Percentiles rank a stretch among this genome's conserved stretches.
phyloP scores from a whole-genome alignment of 2,888 invertebrate species.

The Salpingus planirostris region DNA sequence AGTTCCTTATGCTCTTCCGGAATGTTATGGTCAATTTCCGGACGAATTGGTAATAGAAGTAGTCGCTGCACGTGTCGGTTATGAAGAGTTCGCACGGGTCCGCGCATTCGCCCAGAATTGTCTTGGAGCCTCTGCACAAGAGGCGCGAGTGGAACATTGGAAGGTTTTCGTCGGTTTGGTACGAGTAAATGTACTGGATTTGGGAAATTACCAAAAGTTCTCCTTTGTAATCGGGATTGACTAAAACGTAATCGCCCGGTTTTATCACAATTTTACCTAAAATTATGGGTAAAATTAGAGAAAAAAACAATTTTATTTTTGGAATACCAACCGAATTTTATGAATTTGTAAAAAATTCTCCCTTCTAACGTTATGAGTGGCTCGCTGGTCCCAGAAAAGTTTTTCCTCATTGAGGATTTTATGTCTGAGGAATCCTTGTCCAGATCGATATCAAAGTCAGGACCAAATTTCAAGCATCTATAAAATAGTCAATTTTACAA shows the following conservation, averaged over 20 bases:
- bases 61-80: not conserved
- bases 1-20: not conserved
- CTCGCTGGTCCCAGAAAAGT: too few species aligned
- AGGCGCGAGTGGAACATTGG: not conserved
- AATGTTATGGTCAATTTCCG: not conserved
- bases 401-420: too few species aligned
- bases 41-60: not conserved
- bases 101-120: not conserved
- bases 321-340: too few species aligned
- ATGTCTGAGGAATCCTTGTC: too few species aligned
- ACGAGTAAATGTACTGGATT: not conserved
- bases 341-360: too few species aligned
- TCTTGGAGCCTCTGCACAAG: not conserved
- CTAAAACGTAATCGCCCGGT: not conserved
- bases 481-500: too few species aligned
- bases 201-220: not conserved
- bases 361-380: too few species aligned
- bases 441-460: too few species aligned
- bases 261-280: too few species aligned
- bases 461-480: too few species aligned
- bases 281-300: too few species aligned
- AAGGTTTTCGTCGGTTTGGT: not conserved
- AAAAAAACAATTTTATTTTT: too few species aligned
- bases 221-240: not conserved
- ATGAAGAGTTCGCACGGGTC: not conserved